These are phyloP conservation scores for Acromyrmex heyeri DNA, from an alignment of 1,140 invertebrate genomes.

Conservation along the genomic window DNA sequence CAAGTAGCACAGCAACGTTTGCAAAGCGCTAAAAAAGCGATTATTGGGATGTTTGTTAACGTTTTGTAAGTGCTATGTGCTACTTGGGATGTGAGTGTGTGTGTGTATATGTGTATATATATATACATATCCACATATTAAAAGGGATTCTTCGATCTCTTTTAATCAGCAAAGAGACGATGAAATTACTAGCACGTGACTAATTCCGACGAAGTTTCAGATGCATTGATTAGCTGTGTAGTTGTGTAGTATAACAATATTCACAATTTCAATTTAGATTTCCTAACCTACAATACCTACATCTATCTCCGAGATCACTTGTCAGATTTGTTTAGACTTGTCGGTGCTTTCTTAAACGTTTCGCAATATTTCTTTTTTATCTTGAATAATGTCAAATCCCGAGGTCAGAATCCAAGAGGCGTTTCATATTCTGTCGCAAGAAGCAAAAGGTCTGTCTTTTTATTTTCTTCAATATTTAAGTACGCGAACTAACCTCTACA, in stretches of 20 bases:
- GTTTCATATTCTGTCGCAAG: conserved; percentile 18
- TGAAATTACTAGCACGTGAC: conserved; percentile 19
- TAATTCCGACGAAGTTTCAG: background rate
- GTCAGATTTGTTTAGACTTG: too few species aligned
- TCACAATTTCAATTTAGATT: background rate
- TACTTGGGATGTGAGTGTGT: too few species aligned
- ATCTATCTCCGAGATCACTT: too few species aligned
- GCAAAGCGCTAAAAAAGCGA: too few species aligned
- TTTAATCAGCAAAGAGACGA: background rate
- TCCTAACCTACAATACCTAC: background rate
- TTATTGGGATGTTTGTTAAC: too few species aligned
- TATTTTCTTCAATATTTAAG: background rate
- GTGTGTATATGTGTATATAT: too few species aligned
- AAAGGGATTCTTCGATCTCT: background rate
- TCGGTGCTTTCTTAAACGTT: background rate
- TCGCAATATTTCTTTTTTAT: background rate
- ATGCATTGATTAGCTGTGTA: background rate
- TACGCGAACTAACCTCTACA: background rate
- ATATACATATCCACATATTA: background rate
- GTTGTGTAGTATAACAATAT: background rate
- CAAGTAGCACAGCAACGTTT: too few species aligned
- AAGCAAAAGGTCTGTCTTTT: conserved; percentile 34
- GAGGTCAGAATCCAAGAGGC: conserved; percentile 14
- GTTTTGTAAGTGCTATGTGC: too few species aligned
- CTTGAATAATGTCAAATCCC: background rate